Evolutionary conservation across 2,113 vertebrate species (phyloP).

Genomic region (Lota lota): DNA sequence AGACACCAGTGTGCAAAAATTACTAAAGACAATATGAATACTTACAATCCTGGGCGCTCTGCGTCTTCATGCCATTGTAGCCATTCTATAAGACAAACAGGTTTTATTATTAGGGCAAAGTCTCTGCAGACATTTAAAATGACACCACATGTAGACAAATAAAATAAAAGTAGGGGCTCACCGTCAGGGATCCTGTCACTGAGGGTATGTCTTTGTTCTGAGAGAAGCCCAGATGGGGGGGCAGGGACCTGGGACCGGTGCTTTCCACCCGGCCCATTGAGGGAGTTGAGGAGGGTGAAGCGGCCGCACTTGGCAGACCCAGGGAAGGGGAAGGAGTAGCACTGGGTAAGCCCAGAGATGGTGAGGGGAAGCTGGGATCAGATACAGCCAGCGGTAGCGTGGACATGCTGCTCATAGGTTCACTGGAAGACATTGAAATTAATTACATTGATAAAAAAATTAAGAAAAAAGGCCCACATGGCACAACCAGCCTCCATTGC

Average conservation of each 20-base stretch:
- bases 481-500: neutral
- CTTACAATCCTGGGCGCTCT: slow-evolving; percentile 84
- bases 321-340: slow-evolving; percentile 58
- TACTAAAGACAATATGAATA: slow-evolving; percentile 31
- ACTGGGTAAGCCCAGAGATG: slow-evolving; percentile 67
- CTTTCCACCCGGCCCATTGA: slow-evolving; percentile 49
- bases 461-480: neutral
- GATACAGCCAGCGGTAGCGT: slow-evolving; percentile 51
- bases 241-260: slow-evolving; percentile 47
- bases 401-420: slow-evolving; percentile 63
- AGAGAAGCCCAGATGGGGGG: slow-evolving; percentile 61
- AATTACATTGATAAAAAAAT: neutral
- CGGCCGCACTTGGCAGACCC: slow-evolving; percentile 57
- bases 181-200: slow-evolving; percentile 51
- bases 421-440: slow-evolving; percentile 46
- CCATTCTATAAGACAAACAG: slow-evolving; percentile 81
- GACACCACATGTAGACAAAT: neutral
- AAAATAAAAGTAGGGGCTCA: slow-evolving; percentile 13
- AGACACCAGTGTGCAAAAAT: too few species aligned
- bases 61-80: slow-evolving; percentile 78
- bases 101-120: too few species aligned
- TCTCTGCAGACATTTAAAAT: neutral
- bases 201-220: slow-evolving; percentile 64
- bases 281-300: slow-evolving; percentile 43
- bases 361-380: slow-evolving; percentile 67